Evolutionary conservation across 1,140 invertebrate genomes (phyloP).

Genomic region (Formica exsecta): DNA sequence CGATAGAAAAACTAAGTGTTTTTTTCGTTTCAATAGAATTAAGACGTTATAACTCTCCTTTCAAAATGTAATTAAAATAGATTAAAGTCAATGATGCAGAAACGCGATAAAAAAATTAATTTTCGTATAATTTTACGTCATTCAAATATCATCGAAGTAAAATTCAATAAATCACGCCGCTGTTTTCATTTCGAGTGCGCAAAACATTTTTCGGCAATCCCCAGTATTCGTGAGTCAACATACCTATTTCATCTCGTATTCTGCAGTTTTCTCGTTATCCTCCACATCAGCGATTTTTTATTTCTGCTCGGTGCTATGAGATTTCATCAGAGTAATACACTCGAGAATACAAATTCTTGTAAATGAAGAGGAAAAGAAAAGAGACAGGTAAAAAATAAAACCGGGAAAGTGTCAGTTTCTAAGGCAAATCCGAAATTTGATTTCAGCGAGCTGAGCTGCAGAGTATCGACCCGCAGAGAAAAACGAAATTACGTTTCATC

Average conservation of each 20-base stretch:
- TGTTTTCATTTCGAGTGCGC: too few relatives aligned
- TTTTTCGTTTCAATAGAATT: background rate
- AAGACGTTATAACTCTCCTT: background rate
- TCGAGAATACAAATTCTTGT: constrained; percentile 52
- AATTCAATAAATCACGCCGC: background rate
- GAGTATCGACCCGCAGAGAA: constrained; percentile 52
- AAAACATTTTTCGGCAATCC: constrained; percentile 7
- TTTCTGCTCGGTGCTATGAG: background rate
- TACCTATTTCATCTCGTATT: constrained; percentile 30
- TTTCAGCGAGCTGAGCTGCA: constrained; percentile 48
- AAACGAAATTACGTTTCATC: constrained; percentile 52
- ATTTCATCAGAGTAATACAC: constrained; percentile 30
- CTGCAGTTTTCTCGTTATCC: constrained; percentile 20
- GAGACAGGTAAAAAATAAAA: background rate
- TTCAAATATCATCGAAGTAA: constrained; percentile 3
- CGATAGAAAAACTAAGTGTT: background rate
- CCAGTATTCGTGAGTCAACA: background rate
- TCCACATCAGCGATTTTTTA: constrained; percentile 22
- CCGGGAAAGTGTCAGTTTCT: background rate
- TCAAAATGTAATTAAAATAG: background rate
- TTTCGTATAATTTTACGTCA: background rate
- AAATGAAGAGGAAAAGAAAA: background rate
- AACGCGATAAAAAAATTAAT: background rate
- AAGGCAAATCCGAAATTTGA: constrained; percentile 50
- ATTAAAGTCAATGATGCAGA: background rate